Evolutionary conservation across 2,888 invertebrate species (phyloP).

Genomic region (Plusia festucae): DNA sequence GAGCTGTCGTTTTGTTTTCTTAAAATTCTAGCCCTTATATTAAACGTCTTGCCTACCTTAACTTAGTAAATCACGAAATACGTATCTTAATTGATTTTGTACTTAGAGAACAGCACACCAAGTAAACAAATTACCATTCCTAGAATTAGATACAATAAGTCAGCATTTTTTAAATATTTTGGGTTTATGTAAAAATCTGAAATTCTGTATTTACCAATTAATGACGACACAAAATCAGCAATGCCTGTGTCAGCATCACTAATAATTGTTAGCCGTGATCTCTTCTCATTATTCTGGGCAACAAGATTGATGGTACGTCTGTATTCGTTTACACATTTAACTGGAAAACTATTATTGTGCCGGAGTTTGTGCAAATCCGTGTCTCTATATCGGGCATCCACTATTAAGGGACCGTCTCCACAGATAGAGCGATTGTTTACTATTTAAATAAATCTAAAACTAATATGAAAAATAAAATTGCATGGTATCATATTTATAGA

Average conservation of each 20-base stretch:
- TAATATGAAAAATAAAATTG: too few species aligned
- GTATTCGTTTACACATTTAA: background rate
- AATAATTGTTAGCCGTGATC: background rate
- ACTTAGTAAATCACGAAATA: too few species aligned
- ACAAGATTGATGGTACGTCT: background rate
- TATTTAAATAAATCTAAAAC: too few species aligned
- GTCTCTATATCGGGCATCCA: slow-evolving; percentile 6
- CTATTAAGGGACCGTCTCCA: slow-evolving; percentile 12
- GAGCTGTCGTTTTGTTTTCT: too few species aligned
- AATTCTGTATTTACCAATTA: background rate
- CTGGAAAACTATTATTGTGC: background rate
- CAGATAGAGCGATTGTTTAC: background rate
- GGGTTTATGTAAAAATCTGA: background rate
- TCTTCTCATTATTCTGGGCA: background rate
- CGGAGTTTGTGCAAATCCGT: background rate
- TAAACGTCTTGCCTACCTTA: too few species aligned
- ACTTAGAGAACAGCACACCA: too few species aligned
- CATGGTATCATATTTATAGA: too few species aligned
- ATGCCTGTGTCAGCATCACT: background rate
- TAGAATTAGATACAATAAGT: too few species aligned
- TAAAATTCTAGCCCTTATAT: too few species aligned
- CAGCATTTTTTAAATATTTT: too few species aligned
- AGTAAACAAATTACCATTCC: too few species aligned
- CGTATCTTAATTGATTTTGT: too few species aligned
- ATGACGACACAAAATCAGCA: background rate